These are phyloP conservation scores for Drosophila arawakana DNA, from an alignment of 1,140 invertebrate genomes.

Conservation along the genomic window DNA sequence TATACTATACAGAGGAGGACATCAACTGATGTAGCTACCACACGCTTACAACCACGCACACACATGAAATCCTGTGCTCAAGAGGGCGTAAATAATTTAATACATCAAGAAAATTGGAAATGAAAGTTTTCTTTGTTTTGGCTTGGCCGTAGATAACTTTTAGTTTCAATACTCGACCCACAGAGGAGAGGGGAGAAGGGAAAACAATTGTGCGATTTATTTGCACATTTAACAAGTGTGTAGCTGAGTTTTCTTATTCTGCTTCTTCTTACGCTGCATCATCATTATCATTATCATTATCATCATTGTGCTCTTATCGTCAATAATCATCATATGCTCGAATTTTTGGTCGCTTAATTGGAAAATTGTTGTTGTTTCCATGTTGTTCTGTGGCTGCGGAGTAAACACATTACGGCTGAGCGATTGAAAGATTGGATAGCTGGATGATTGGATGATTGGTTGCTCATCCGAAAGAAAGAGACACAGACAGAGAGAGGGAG, in stretches of 20 bases:
- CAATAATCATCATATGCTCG: constrained; percentile 83
- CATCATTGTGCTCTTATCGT: constrained; percentile 67
- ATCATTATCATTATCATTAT: constrained; percentile 3
- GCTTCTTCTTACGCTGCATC: constrained; percentile 4
- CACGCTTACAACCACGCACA: constrained; percentile 20
- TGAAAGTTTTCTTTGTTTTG: constrained; percentile 80
- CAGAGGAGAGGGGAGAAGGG: background rate
- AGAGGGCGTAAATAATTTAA: constrained; percentile 83
- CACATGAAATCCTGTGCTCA: constrained; percentile 72
- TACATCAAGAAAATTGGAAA: constrained; percentile 83
- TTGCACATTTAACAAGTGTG: constrained; percentile 71
- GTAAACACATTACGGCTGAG: constrained; percentile 65
- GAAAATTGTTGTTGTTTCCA: constrained; percentile 76
- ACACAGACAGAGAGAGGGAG: background rate
- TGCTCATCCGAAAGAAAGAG: constrained; percentile 18
- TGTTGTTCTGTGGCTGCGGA: constrained; percentile 29
- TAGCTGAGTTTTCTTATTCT: constrained; percentile 37
- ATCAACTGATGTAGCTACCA: constrained; percentile 33
- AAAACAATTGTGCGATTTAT: constrained; percentile 78
- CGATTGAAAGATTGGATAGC: constrained; percentile 59
- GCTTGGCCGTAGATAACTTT: constrained; percentile 76
- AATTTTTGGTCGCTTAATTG: constrained; percentile 83
- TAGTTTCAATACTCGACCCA: constrained; percentile 59
- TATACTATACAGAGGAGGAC: constrained; percentile 15
- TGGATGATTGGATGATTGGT: constrained; percentile 60